phyloP scores from a whole-genome alignment of 2,888 invertebrate genomes.

The Trilocha varians region DNA sequence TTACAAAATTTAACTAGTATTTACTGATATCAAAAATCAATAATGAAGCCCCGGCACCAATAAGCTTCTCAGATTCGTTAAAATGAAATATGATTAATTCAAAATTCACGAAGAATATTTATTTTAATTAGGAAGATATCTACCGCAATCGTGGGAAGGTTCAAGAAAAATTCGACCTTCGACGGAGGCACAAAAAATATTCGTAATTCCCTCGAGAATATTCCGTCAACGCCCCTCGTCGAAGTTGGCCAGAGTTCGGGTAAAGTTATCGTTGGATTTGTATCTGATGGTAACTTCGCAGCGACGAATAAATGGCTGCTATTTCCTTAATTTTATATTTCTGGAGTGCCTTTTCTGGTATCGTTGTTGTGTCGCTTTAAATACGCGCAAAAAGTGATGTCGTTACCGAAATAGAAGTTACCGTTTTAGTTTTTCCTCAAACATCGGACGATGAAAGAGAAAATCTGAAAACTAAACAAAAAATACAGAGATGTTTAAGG shows the following conservation, averaged over 20 bases:
- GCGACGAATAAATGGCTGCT: constrained; percentile 5
- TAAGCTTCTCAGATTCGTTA: background rate
- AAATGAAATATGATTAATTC: background rate
- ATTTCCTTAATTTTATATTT: constrained; percentile 1
- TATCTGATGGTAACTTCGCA: constrained; percentile 7
- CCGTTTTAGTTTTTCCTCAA: no score
- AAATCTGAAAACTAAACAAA: no score
- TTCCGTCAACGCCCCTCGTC: constrained; percentile 8
- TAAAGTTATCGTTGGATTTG: constrained; percentile 7
- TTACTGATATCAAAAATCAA: background rate
- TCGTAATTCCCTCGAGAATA: constrained; percentile 8
- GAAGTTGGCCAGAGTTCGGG: constrained; percentile 5
- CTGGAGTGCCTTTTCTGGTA: background rate
- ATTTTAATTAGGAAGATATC: background rate
- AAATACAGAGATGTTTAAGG: no score
- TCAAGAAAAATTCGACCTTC: constrained; percentile 3
- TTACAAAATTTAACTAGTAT: no score
- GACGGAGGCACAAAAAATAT: constrained; percentile 3
- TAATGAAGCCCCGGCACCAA: background rate
- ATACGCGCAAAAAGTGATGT: no score
- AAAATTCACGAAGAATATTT: background rate
- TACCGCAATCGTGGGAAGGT: background rate
- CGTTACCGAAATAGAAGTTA: no score
- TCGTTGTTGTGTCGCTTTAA: background rate
- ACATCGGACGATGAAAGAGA: no score